These are phyloP conservation scores for Xenopus tropicalis DNA, from an alignment of 2,113 vertebrate species.

Conservation along the genomic window UCB_Xtro_10.0 CM004450.2:145381501-145382000, in stretches of 20 bases:
- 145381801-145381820: background rate
- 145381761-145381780: slow-evolving; percentile 59
- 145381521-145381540: background rate
- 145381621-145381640: slow-evolving; percentile 56
- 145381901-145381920: slow-evolving; percentile 60
- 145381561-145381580: slow-evolving; percentile 57
- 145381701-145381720: slow-evolving; percentile 31
- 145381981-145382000: background rate
- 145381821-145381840: slow-evolving; percentile 59
- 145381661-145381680: slow-evolving; percentile 60
- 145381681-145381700: slow-evolving; percentile 52
- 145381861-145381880: background rate
- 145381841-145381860: slow-evolving; percentile 60
- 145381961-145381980: background rate
- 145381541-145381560: slow-evolving; percentile 59
- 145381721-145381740: slow-evolving; percentile 60
- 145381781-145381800: slow-evolving; percentile 60
- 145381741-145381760: background rate
- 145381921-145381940: background rate
- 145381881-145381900: slow-evolving; percentile 59
- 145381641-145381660: background rate
- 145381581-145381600: background rate
- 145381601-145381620: slow-evolving; percentile 59
- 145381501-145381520: too few species aligned
- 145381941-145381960: slow-evolving; percentile 59